A percentile compares a stretch with the other conserved stretches of the same genome.
Evolutionary conservation across 2,113 vertebrate species (phyloP).

Genomic region (Bubalus kerabau): DNA sequence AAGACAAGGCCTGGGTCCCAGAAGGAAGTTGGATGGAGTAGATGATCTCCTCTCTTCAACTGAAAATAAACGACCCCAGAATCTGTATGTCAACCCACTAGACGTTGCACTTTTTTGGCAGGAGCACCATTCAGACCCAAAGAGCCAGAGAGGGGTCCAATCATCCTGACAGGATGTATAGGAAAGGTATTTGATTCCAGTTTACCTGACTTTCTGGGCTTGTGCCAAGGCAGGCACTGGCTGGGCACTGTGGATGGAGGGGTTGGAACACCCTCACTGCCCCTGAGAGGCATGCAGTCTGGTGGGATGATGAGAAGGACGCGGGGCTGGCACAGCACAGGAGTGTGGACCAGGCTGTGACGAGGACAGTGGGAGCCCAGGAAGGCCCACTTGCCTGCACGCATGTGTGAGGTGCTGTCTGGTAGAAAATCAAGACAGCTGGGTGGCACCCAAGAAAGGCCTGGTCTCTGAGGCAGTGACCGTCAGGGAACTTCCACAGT

Average conservation of each 20-base stretch:
- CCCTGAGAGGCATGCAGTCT: background rate
- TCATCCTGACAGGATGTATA: background rate
- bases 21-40: constrained; percentile 40
- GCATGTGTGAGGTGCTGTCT: background rate
- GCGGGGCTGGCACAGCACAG: background rate
- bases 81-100: background rate
- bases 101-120: background rate
- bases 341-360: background rate
- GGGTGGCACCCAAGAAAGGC: background rate
- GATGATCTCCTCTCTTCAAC: background rate
- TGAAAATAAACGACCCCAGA: background rate
- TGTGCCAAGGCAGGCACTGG: background rate
- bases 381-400: background rate
- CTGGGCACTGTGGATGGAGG: too few relatives aligned
- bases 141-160: background rate
- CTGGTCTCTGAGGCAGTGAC: background rate
- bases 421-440: background rate
- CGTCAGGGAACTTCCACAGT: background rate
- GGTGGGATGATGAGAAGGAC: background rate
- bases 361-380: background rate
- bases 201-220: background rate
- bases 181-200: background rate
- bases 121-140: background rate
- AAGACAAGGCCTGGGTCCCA: constrained; percentile 56
- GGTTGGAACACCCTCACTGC: background rate